These are phyloP conservation scores for Sula dactylatra DNA, from an alignment of 2,113 vertebrate genomes.

Conservation along the genomic window DNA sequence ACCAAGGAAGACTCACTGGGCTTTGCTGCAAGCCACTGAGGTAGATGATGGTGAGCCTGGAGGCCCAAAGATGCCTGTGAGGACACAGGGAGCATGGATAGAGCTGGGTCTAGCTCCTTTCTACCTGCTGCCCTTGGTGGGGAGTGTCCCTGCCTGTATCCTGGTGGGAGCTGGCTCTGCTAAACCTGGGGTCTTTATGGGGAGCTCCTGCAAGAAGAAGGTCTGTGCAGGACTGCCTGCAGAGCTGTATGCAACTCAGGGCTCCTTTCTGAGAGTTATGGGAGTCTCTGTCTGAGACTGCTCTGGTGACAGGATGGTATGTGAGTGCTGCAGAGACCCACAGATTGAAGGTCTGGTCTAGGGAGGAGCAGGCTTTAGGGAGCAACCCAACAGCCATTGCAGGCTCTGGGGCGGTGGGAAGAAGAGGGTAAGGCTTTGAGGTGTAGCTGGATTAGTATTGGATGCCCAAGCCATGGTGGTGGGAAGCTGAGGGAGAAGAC, in stretches of 20 bases:
- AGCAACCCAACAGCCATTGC: not conserved
- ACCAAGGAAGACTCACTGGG: rapidly evolving
- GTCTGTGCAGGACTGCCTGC: not conserved
- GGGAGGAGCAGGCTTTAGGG: not conserved
- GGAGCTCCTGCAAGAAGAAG: not conserved
- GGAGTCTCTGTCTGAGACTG: not conserved
- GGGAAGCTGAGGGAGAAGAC: not conserved
- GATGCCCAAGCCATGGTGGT: too few relatives aligned
- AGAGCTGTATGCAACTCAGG: not conserved
- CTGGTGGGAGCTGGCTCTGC: not conserved
- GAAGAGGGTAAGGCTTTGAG: not conserved
- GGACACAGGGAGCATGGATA: not conserved
- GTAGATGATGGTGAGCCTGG: not conserved
- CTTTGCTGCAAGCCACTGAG: not conserved
- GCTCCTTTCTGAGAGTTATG: too few relatives aligned
- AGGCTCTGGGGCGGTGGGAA: not conserved
- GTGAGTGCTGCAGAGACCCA: not conserved
- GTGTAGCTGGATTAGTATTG: not conserved
- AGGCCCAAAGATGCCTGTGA: not conserved
- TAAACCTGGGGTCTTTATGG: not conserved
- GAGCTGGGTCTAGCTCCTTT: not conserved
- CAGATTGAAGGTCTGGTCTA: not conserved
- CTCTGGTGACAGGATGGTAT: not conserved
- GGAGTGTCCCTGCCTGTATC: not conserved
- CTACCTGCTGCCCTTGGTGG: not conserved